phyloP scores from a whole-genome alignment of 2,113 vertebrate genomes.

The Tragelaphus strepsiceros region DNA sequence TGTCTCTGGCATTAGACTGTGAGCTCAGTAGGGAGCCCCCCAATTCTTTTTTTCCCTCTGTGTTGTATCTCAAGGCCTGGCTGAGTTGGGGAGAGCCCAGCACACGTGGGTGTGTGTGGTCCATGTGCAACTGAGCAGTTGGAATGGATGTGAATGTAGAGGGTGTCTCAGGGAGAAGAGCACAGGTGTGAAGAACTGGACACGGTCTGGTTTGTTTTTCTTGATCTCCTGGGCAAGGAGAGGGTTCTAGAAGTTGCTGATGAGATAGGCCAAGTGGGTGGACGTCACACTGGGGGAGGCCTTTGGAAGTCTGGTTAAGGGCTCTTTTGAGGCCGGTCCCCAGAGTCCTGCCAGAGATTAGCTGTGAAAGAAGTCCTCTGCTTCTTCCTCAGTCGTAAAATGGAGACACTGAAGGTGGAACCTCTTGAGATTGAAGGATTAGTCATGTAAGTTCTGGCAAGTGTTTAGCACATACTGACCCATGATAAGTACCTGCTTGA shows the following conservation, averaged over 20 bases:
- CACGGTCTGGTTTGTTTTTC: background rate
- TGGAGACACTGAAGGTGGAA: background rate
- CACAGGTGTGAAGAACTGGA: background rate
- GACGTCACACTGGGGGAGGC: background rate
- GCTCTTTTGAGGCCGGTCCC: background rate
- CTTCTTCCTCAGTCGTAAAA: background rate
- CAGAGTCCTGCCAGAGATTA: background rate
- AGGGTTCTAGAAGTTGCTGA: background rate
- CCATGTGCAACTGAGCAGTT: accelerated
- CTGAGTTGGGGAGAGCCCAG: background rate
- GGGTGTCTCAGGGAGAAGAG: background rate
- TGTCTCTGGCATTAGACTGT: too few species aligned
- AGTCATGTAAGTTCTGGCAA: too few species aligned
- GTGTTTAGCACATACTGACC: background rate
- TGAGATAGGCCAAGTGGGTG: accelerated
- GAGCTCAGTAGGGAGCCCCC: background rate
- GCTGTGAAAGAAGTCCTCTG: background rate
- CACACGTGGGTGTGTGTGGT: background rate
- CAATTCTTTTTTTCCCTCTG: background rate
- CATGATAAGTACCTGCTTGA: background rate
- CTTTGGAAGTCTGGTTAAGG: background rate
- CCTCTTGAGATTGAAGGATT: background rate
- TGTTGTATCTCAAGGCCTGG: background rate
- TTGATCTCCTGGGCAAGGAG: background rate
- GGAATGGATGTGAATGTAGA: accelerated